phyloP scores from a whole-genome alignment of 2,888 invertebrate species.

The Callyntrura guangdongensis region DNA sequence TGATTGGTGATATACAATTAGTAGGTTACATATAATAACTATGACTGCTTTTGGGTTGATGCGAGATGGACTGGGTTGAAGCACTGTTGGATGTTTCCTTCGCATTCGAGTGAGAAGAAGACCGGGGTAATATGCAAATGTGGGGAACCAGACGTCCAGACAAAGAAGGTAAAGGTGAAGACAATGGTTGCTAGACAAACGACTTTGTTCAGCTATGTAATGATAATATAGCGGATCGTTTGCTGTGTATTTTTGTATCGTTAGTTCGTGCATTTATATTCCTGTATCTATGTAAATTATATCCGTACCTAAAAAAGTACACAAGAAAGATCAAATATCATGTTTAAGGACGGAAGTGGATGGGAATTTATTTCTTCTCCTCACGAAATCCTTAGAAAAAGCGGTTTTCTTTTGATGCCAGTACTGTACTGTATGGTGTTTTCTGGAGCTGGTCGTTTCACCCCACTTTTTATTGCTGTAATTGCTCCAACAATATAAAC shows the following conservation, averaged over 20 bases:
- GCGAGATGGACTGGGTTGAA: too few relatives aligned
- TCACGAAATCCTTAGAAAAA: constrained; percentile 77
- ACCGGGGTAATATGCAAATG: too few relatives aligned
- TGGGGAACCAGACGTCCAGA: too few relatives aligned
- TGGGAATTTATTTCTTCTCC: constrained; percentile 75
- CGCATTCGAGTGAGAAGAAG: background rate
- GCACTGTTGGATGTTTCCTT: too few relatives aligned
- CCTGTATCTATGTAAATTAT: background rate
- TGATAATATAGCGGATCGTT: constrained; percentile 10
- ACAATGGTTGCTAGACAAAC: background rate
- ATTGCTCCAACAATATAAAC: constrained; percentile 63
- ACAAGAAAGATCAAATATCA: constrained; percentile 34
- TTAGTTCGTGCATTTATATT: constrained; percentile 23
- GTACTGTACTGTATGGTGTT: constrained; percentile 49
- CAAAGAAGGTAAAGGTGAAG: background rate
- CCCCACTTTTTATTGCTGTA: constrained; percentile 69
- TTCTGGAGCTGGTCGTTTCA: constrained; percentile 57
- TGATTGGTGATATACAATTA: too few relatives aligned
- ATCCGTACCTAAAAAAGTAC: background rate
- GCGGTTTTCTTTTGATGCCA: constrained; percentile 67
- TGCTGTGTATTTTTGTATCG: constrained; percentile 20
- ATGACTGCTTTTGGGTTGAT: too few relatives aligned
- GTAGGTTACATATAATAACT: too few relatives aligned
- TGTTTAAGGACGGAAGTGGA: constrained; percentile 71
- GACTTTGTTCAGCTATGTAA: background rate